Conservation (phyloP, 2,888 invertebrate species). For the Spialia ferax region DNA sequence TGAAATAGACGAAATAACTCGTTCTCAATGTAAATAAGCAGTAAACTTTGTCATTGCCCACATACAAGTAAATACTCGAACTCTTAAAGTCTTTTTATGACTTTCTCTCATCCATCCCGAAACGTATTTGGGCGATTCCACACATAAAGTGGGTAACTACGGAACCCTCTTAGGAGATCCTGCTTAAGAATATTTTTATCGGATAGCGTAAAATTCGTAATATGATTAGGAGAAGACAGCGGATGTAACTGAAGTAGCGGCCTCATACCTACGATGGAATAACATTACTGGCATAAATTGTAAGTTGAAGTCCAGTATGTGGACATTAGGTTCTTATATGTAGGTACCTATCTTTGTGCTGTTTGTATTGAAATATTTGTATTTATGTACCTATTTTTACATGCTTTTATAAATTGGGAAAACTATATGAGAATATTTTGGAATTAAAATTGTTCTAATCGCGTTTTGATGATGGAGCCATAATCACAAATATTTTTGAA, state of each 20-base stretch:
- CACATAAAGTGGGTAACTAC: conserved; percentile 37
- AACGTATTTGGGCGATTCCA: conserved; percentile 38
- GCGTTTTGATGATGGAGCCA: too few species aligned
- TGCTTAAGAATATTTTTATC: conserved; percentile 37
- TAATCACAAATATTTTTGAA: too few species aligned
- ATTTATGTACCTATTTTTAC: too few species aligned
- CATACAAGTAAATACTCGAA: neutral
- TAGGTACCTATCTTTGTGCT: too few species aligned
- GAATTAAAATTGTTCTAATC: too few species aligned
- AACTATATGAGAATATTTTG: too few species aligned
- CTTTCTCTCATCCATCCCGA: conserved; percentile 34
- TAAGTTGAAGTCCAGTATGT: neutral
- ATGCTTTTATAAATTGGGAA: too few species aligned
- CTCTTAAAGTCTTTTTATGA: conserved; percentile 31
- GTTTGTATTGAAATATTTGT: too few species aligned
- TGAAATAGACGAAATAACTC: conserved; percentile 20
- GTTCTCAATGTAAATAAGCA: conserved; percentile 29
- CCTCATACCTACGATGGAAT: conserved; percentile 9
- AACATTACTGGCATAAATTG: neutral
- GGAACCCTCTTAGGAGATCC: conserved; percentile 38
- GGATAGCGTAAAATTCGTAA: conserved; percentile 33
- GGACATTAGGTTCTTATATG: too few species aligned
- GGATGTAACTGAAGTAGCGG: conserved; percentile 3
- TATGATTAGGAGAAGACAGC: conserved; percentile 19
- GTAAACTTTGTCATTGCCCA: conserved; percentile 30